A percentile compares a stretch with the other conserved stretches of the same genome.
Conservation (phyloP, 2,113 vertebrate species). For the Promerops cafer region DNA sequence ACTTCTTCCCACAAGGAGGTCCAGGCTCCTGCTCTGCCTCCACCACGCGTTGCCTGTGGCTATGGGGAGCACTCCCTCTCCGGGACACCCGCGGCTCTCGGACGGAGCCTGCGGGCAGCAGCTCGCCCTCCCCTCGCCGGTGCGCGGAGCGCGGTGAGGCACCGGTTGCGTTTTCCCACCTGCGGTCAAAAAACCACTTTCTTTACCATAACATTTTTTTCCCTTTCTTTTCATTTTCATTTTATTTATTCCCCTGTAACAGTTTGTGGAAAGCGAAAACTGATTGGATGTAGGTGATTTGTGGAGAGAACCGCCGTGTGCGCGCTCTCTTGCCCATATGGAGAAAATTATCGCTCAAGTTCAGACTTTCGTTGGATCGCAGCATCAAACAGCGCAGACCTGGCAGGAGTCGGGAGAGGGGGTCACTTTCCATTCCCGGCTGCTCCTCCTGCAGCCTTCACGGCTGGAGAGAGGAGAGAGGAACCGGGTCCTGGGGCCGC, state of each 20-base stretch:
- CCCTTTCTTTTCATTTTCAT: neutral
- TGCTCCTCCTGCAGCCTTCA: neutral
- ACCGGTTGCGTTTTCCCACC: neutral
- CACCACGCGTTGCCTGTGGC: neutral
- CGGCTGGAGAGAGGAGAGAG: neutral
- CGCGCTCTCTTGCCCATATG: neutral
- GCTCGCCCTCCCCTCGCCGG: neutral
- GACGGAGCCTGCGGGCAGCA: neutral
- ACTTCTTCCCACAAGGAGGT: neutral
- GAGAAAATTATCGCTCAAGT: conserved; percentile 31
- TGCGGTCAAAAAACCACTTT: neutral
- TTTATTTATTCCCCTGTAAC: neutral
- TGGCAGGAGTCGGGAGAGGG: neutral
- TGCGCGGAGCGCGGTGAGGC: neutral
- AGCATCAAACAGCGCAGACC: neutral
- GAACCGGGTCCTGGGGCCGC: neutral
- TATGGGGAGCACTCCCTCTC: neutral
- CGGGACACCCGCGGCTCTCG: neutral
- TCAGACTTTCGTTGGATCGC: neutral
- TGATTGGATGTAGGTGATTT: neutral
- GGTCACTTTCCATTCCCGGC: neutral
- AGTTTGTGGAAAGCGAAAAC: neutral
- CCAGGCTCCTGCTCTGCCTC: neutral
- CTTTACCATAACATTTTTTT: neutral
- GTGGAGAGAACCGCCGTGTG: neutral